phyloP scores from a whole-genome alignment of 2,113 vertebrate species.

The Callorhinus ursinus region DNA sequence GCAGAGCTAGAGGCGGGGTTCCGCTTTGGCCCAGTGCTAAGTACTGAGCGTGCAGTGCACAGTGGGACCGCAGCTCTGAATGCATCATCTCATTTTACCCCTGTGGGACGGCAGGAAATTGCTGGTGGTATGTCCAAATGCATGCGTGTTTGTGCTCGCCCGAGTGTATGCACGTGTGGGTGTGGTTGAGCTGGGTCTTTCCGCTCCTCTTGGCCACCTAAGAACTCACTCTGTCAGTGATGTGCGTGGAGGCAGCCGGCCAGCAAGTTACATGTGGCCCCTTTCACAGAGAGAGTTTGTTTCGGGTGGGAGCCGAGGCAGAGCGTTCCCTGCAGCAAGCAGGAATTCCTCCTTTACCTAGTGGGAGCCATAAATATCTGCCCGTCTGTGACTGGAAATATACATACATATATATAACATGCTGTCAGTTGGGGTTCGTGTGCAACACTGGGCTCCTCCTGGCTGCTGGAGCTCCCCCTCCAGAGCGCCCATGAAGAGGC shows the following conservation, averaged over 20 bases:
- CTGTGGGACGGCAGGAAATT: not conserved
- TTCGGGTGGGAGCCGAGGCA: slow-evolving; percentile 21
- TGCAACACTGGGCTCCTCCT: not conserved
- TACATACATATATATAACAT: slow-evolving; percentile 18
- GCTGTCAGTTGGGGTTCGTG: not conserved
- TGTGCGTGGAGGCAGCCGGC: not conserved
- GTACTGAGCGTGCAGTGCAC: rapidly evolving
- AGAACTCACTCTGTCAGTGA: not conserved
- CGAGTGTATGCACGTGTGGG: not conserved
- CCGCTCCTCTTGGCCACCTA: not conserved
- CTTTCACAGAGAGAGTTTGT: slow-evolving; percentile 41
- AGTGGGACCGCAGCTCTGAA: not conserved
- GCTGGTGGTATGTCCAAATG: not conserved
- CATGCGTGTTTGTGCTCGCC: not conserved
- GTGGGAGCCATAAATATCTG: slow-evolving; percentile 66
- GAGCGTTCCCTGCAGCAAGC: slow-evolving; percentile 28
- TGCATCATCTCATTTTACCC: not conserved
- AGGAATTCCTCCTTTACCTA: slow-evolving; percentile 73
- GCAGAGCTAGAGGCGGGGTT: not conserved
- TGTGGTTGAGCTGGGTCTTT: not conserved
- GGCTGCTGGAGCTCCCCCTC: slow-evolving; percentile 4
- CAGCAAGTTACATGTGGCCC: not conserved
- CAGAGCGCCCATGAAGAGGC: not conserved
- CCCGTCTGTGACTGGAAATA: slow-evolving; percentile 52
- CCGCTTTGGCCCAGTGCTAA: not conserved